These are phyloP conservation scores for Phania funesta DNA, from an alignment of 2,888 invertebrate genomes.

Conservation along the genomic window DNA sequence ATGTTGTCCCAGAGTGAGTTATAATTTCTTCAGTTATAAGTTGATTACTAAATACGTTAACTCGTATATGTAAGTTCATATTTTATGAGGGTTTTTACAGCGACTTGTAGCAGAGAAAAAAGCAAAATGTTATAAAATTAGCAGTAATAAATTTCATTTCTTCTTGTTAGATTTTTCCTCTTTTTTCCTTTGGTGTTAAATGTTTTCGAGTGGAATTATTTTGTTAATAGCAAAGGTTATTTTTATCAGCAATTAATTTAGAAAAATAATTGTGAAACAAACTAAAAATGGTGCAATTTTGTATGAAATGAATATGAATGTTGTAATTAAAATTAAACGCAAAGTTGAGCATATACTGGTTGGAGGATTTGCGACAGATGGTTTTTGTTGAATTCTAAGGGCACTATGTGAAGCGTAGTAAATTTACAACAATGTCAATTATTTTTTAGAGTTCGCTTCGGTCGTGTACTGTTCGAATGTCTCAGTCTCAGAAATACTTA, in stretches of 20 bases:
- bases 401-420: too few relatives aligned
- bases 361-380: too few relatives aligned
- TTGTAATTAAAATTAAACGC: too few relatives aligned
- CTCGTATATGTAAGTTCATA: too few relatives aligned
- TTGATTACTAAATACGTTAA: slow-evolving; percentile 28
- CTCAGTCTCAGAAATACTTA: too few relatives aligned
- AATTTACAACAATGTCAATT: too few relatives aligned
- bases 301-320: neutral
- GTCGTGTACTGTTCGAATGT: too few relatives aligned
- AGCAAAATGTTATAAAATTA: slow-evolving; percentile 43
- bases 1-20: slow-evolving; percentile 49
- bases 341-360: too few relatives aligned
- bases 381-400: too few relatives aligned
- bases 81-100: slow-evolving; percentile 16
- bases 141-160: slow-evolving; percentile 42
- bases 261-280: neutral
- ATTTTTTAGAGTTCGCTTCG: too few relatives aligned
- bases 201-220: slow-evolving; percentile 29
- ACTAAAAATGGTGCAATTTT: neutral
- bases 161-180: slow-evolving; percentile 25
- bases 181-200: neutral
- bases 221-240: slow-evolving; percentile 34
- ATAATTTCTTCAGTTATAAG: slow-evolving; percentile 43
- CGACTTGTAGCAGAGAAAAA: slow-evolving; percentile 7
- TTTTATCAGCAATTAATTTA: slow-evolving; percentile 32